Conservation (phyloP, 2,888 invertebrate species). For the Endomychus coccineus region DNA sequence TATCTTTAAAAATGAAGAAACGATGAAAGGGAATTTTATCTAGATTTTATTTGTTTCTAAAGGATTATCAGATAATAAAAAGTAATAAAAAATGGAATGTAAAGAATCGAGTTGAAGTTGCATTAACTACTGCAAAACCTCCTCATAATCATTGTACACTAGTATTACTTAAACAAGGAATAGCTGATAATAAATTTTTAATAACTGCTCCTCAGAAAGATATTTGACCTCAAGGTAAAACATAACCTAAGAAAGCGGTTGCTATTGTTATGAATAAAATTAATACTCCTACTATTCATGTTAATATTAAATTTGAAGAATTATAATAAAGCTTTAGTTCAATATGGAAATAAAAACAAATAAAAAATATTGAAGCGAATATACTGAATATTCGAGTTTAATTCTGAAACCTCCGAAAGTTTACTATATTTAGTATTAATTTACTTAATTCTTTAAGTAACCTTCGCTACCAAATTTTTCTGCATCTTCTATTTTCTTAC, state of each 20-base stretch:
- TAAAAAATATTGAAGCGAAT: conserved; percentile 67
- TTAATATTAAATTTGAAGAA: conserved; percentile 44
- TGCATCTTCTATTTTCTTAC: too few relatives aligned
- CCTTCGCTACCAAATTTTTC: too few relatives aligned
- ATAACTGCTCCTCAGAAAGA: conserved; percentile 77
- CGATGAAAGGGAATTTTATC: too few relatives aligned
- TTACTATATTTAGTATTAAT: too few relatives aligned
- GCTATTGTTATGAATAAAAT: conserved; percentile 62
- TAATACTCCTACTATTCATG: conserved; percentile 59
- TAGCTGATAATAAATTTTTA: conserved; percentile 62
- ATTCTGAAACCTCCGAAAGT: too few relatives aligned
- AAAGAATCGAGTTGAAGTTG: too few relatives aligned
- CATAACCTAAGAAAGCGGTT: conserved; percentile 72
- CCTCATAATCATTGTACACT: conserved; percentile 70
- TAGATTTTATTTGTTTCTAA: too few relatives aligned
- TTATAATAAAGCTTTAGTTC: conserved; percentile 56
- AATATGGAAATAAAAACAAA: conserved; percentile 61
- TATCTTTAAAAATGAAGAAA: too few relatives aligned
- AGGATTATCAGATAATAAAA: too few relatives aligned
- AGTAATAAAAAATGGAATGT: too few relatives aligned
- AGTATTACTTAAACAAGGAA: conserved; percentile 57
- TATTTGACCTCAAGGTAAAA: conserved; percentile 73
- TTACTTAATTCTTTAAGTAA: too few relatives aligned
- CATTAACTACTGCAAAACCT: conserved; percentile 65
- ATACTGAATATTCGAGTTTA: too few relatives aligned